Evolutionary conservation across 2,113 vertebrate species (phyloP).

Genomic region (Perca schrenkii): DNA sequence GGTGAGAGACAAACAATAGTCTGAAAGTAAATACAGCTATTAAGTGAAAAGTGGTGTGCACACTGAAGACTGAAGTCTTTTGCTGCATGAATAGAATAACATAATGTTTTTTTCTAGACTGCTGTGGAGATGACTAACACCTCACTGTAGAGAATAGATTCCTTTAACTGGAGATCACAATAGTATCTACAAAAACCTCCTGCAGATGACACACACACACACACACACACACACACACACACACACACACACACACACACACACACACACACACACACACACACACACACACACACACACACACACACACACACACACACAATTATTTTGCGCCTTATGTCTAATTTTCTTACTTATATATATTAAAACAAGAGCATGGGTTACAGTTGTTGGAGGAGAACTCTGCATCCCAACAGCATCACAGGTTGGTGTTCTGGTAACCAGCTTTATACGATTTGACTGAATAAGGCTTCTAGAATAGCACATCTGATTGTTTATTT

Average conservation of each 20-base stretch:
- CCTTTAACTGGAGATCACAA: conserved; percentile 16
- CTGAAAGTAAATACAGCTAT: conserved; percentile 2
- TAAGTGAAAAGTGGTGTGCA: conserved; percentile 19
- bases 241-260: too few species aligned
- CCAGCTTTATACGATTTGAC: background rate
- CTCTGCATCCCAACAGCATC: background rate
- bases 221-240: too few species aligned
- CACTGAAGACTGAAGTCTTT: background rate
- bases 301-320: too few species aligned
- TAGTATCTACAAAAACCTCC: conserved; percentile 12
- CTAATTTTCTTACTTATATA: too few species aligned
- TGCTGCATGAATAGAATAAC: conserved; percentile 15
- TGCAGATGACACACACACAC: background rate
- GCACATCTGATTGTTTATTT: background rate
- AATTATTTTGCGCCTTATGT: too few species aligned
- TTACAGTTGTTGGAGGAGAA: background rate
- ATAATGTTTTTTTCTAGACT: conserved; percentile 1
- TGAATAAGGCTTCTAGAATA: background rate
- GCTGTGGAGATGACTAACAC: background rate
- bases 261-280: too few species aligned
- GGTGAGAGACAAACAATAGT: background rate
- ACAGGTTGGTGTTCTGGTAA: background rate
- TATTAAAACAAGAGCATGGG: background rate
- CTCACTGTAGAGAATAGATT: too few species aligned
- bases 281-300: too few species aligned